These are phyloP conservation scores for Brachylomia viminalis DNA, from an alignment of 2,888 invertebrate species.

Conservation along the genomic window DNA sequence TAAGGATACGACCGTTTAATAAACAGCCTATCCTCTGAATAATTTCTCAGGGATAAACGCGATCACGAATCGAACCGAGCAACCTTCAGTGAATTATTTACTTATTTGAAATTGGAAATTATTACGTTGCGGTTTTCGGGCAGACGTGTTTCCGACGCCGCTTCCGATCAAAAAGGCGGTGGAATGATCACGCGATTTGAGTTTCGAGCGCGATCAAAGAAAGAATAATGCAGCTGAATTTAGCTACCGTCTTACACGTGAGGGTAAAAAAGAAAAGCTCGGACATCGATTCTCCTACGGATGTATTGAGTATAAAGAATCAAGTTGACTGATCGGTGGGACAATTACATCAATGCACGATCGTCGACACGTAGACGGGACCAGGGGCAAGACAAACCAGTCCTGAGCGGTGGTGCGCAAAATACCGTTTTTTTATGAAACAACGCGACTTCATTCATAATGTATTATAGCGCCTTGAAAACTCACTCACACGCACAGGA, in stretches of 20 bases:
- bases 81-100: constrained; percentile 85
- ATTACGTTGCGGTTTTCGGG: constrained; percentile 87
- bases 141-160: constrained; percentile 89
- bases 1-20: constrained; percentile 74
- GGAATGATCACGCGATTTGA: constrained; percentile 85
- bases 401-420: constrained; percentile 79
- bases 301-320: constrained; percentile 77
- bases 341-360: constrained; percentile 86
- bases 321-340: constrained; percentile 78
- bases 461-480: constrained; percentile 85
- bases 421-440: constrained; percentile 86
- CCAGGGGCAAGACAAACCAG: constrained; percentile 83
- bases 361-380: constrained; percentile 81
- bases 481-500: constrained; percentile 73
- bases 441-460: constrained; percentile 89
- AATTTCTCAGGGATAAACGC: constrained; percentile 77
- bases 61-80: constrained; percentile 73
- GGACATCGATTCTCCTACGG: constrained; percentile 76
- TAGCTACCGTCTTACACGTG: constrained; percentile 70
- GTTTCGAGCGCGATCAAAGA: constrained; percentile 71
- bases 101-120: constrained; percentile 88
- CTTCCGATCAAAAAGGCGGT: constrained; percentile 83
- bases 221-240: constrained; percentile 70
- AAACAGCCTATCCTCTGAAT: constrained; percentile 74
- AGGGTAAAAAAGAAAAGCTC: constrained; percentile 71